Percentiles rank a stretch among this genome's conserved stretches.
Evolutionary conservation across 2,113 vertebrate genomes (phyloP).

Genomic region (Oryzias melastigma): DNA sequence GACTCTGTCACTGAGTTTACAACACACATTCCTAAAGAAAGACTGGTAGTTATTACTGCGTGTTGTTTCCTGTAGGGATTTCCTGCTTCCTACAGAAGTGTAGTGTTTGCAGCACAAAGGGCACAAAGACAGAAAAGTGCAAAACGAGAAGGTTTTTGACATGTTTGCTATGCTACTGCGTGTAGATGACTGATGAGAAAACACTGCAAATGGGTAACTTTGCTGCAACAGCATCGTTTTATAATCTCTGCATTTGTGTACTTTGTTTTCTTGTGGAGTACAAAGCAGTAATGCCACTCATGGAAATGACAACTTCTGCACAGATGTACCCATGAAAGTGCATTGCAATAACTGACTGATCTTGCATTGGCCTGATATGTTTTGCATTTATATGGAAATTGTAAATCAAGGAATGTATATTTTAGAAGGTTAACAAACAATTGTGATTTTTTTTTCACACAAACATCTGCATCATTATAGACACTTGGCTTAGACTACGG

Average conservation of each 20-base stretch:
- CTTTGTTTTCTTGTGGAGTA: neutral
- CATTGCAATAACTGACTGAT: too few relatives aligned
- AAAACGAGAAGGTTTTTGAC: constrained; percentile 37
- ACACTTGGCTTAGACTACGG: too few relatives aligned
- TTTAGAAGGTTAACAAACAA: too few relatives aligned
- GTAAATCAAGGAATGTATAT: too few relatives aligned
- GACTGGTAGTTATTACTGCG: constrained; percentile 1
- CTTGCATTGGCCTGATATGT: too few relatives aligned
- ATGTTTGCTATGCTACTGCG: constrained; percentile 13
- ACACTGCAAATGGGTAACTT: neutral
- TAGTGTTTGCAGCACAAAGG: constrained; percentile 14
- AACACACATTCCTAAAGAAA: constrained; percentile 8
- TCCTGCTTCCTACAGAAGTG: constrained; percentile 18
- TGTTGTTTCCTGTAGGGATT: constrained; percentile 15
- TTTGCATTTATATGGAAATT: too few relatives aligned
- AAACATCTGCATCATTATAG: too few relatives aligned
- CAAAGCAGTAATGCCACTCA: neutral
- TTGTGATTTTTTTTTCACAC: too few relatives aligned
- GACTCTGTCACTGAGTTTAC: neutral
- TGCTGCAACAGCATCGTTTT: neutral
- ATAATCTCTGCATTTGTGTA: neutral
- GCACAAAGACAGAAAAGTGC: constrained; percentile 44
- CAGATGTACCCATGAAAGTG: too few relatives aligned
- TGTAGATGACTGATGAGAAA: neutral
- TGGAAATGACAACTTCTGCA: neutral